Percentiles rank a stretch among this genome's conserved stretches.
Conservation (phyloP, 1,140 invertebrate species). For the Drosophila erecta region DNA sequence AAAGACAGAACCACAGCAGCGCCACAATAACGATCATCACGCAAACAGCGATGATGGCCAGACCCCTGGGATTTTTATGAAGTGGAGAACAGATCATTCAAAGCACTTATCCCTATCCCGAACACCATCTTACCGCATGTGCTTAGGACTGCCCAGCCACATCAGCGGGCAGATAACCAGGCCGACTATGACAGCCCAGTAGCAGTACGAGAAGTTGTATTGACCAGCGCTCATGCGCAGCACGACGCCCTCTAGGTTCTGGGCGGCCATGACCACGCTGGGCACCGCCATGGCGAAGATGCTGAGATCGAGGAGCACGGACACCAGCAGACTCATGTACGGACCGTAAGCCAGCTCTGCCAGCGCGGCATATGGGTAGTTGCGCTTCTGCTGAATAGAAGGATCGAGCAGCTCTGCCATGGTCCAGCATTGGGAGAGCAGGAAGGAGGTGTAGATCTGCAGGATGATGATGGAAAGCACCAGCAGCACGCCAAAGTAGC, state of each 20-base stretch:
- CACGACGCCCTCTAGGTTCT: constrained; percentile 91
- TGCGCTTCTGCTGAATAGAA: constrained; percentile 88
- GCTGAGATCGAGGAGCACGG: constrained; percentile 89
- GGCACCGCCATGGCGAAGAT: constrained; percentile 91
- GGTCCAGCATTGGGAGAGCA: constrained; percentile 90
- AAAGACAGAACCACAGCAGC: constrained; percentile 85
- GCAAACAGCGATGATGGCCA: constrained; percentile 87
- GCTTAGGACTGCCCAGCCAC: constrained; percentile 93
- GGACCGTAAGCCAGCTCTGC: constrained; percentile 89
- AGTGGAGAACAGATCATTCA: too few relatives aligned
- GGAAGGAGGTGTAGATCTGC: constrained; percentile 91
- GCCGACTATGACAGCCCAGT: constrained; percentile 90
- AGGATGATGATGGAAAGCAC: constrained; percentile 88
- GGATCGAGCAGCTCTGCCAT: constrained; percentile 89
- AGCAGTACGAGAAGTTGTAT: constrained; percentile 90
- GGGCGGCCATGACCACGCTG: constrained; percentile 91
- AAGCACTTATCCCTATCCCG: not conserved
- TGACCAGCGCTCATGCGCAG: constrained; percentile 87
- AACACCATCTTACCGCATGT: constrained; percentile 89
- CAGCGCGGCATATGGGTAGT: constrained; percentile 90
- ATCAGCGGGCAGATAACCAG: constrained; percentile 90
- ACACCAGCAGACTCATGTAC: constrained; percentile 87
- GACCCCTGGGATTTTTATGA: constrained; percentile 81
- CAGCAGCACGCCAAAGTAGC: constrained; percentile 89
- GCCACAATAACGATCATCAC: constrained; percentile 87